Evolutionary conservation across 2,888 invertebrate genomes (phyloP), one percentile per base, ranked within the genome.

Genomic region (Timandra comae): DNA sequence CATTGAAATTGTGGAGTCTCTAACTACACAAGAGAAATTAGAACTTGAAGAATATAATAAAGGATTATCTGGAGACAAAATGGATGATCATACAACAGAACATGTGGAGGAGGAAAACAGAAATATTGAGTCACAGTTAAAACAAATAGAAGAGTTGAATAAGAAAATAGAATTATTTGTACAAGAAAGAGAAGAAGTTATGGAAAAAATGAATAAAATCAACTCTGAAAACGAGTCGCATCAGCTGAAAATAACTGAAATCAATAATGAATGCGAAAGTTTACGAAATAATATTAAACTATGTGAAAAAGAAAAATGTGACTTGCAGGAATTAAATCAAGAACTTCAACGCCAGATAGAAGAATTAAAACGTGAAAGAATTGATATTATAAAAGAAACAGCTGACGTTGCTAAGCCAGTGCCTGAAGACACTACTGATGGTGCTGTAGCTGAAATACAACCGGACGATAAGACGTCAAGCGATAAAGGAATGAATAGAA

Each of bases 1-100:
- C 28, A 92, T 92, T 30, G 92, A 92, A 75, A 91, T 92, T 38
- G 91, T 92, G 1, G 92, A 92, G 58, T 85, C 90, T 7, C 75
- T 92, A 38, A 91, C 91, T 9, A 90, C 90, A 39, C 91, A 91
- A 71, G 91, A 91, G 64, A 91, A 90, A 56, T 60, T 91, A 26
- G 91, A 91, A 65, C 76, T 91, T 30, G 91, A 91, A 63, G 89
- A 89, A 47, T 91, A 90, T 51, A 90, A 90, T 46, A 89, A 90
- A 58, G 81, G 84, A 27, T 72, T 80, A 12, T 62, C 66, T 40
- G 59, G 65, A 46, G 60, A 59, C 28, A 66, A 68, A 45, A 38
- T 45, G 29, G 53, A 56, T 42, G 65, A 50, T 34, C 52, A 42
- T 51, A 61, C 49, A 39, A 49, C 43, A 31, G 61, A 63, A 32